Base-by-base conservation (phyloP, 2,888 invertebrate genomes). In the Caenorhabditis sp. region DNA sequence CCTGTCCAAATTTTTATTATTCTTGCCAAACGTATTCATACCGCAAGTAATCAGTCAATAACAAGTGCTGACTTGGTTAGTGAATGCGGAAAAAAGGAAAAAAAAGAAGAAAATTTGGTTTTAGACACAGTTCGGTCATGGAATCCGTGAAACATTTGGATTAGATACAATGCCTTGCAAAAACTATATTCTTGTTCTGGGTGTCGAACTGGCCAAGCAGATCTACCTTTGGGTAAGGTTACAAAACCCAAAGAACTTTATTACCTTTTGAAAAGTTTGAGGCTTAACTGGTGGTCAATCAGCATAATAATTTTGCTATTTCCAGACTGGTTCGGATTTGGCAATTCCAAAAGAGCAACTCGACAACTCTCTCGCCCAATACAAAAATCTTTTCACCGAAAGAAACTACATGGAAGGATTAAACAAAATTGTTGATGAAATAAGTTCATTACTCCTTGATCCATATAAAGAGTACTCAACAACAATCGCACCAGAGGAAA, bases 331-430 rank as follows among this genome's bases (percentile, higher is more conserved):
- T 1, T 76, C 83, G 0, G 79, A 85, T 59, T 69, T 86, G 27
- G 78, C 81, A 36, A 70, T 86, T 59, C 83, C 85, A 20, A 60
- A 81, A 56, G 80, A 85, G 54, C 67, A 79, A 38, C 74, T 85
- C 65, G 77, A 86, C 26, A 67, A 68, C 21, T 74, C 83, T 1
- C 70, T 85, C 67, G 76, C 70, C 25, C 77, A 85, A 56, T 80
- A 74, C 64, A 84, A 85, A 59, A 85, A 85, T 38, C 57, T 85
- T 4, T 87, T 87, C 67, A 78, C 77, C 25, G 87, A 82, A 36
- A 78, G 82, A 67, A 87, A 85, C 38, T 86, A 84, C 62, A 86
- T 85, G 84, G 87, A 87, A 36, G 85, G 78, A 7, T 68, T 86
- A 21, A 87, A 84, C 64, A 83, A 87, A 58, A 82, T 86, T 58